Conservation (phyloP, 1,140 invertebrate genomes). For the Drosophila kanapiae region DNA sequence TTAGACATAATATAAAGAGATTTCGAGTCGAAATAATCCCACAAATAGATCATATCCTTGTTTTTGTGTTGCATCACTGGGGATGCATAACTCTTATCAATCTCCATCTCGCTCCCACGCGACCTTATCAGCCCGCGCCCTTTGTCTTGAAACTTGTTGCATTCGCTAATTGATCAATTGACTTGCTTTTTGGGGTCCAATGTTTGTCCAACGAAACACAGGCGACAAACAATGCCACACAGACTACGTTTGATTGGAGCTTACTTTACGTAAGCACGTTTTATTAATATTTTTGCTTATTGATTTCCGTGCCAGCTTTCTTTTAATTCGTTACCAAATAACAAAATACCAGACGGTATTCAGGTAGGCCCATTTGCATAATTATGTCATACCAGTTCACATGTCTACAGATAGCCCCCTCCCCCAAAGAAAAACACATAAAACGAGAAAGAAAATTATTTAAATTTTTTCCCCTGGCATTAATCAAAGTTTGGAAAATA, state of each 20-base stretch:
- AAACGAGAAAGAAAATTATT: constrained; percentile 43
- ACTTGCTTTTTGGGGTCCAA: constrained; percentile 35
- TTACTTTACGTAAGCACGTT: constrained; percentile 75
- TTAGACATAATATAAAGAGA: too few relatives aligned
- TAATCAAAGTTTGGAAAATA: constrained; percentile 52
- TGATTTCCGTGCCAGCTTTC: constrained; percentile 64
- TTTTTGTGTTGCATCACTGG: constrained; percentile 9
- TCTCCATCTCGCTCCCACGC: not conserved
- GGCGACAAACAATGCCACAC: constrained; percentile 20
- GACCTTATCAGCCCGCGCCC: constrained; percentile 8
- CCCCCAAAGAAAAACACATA: constrained; percentile 9
- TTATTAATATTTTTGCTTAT: constrained; percentile 59
- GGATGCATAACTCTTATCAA: constrained; percentile 16
- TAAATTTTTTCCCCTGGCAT: constrained; percentile 40
- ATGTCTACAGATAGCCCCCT: constrained; percentile 6
- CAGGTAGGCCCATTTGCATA: constrained; percentile 64
- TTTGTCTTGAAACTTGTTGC: constrained; percentile 37
- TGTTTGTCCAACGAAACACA: constrained; percentile 48
- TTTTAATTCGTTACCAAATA: constrained; percentile 52
- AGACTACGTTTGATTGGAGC: constrained; percentile 60
- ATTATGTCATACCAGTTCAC: constrained; percentile 65
- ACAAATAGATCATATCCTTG: not conserved
- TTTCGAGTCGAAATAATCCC: not conserved
- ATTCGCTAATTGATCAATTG: constrained; percentile 77
- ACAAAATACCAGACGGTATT: constrained; percentile 37